These are phyloP conservation scores for Ormyrus rosae DNA, from an alignment of 2,888 invertebrate species.

Conservation along the genomic window DNA sequence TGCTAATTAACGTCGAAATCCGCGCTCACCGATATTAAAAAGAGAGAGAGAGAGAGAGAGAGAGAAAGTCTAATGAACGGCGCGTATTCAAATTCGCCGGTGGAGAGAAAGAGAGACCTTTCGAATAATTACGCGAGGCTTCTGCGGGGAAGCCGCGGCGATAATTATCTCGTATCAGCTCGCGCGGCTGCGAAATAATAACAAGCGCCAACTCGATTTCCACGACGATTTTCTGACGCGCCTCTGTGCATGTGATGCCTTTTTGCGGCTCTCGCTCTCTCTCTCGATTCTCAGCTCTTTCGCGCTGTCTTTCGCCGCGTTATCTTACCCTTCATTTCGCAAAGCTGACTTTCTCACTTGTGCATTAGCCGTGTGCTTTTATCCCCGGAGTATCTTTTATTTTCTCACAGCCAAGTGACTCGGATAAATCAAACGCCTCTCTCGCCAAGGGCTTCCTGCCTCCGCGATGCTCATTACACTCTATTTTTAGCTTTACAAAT, in stretches of 20 bases:
- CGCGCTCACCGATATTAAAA: constrained; percentile 38
- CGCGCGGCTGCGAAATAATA: constrained; percentile 41
- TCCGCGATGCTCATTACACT: no score
- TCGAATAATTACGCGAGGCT: constrained; percentile 47
- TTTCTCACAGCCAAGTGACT: constrained; percentile 38
- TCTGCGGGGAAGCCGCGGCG: not conserved
- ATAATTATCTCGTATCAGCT: constrained; percentile 48
- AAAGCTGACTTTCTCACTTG: constrained; percentile 8
- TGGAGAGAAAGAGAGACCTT: constrained; percentile 13
- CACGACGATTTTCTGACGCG: constrained; percentile 52
- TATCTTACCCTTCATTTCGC: constrained; percentile 26
- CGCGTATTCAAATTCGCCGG: constrained; percentile 50
- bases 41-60: constrained; percentile 8
- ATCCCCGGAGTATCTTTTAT: constrained; percentile 50
- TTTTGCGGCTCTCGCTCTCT: constrained; percentile 27
- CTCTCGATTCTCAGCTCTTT: constrained; percentile 6
- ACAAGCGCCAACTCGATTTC: constrained; percentile 50
- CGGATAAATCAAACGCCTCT: constrained; percentile 17
- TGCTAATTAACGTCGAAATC: constrained; percentile 55
- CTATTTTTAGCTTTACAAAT: no score
- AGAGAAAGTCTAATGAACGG: constrained; percentile 33
- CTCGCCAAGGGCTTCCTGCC: not conserved
- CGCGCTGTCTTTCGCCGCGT: constrained; percentile 23
- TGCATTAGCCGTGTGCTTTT: not conserved
- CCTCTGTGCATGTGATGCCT: constrained; percentile 28